These are phyloP conservation scores for Balanococcus diminutus DNA, from an alignment of 2,888 invertebrate species.

Conservation along the genomic window DNA sequence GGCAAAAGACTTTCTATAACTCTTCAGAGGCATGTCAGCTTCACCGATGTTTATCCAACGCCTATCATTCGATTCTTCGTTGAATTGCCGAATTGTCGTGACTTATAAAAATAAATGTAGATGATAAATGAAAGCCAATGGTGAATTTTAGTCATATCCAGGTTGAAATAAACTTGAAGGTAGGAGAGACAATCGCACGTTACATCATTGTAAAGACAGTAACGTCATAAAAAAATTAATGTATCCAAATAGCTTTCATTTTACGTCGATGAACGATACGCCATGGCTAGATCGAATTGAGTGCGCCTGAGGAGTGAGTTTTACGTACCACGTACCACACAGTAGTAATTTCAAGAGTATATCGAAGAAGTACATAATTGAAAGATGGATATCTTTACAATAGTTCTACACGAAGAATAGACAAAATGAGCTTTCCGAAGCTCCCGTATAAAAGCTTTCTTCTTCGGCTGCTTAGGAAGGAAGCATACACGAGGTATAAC, in stretches of 20 bases:
- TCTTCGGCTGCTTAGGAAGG: not conserved
- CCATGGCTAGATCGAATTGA: not conserved
- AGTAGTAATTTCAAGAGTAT: not conserved
- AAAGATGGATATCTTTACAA: not conserved
- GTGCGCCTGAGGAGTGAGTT: not conserved
- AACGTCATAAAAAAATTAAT: slow-evolving; percentile 6
- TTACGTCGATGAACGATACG: not conserved
- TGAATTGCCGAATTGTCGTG: slow-evolving; percentile 7
- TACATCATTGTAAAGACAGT: not conserved
- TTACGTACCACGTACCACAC: no score
- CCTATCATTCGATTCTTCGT: not conserved
- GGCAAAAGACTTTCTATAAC: slow-evolving; percentile 10
- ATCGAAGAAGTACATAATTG: not conserved
- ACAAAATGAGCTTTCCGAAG: not conserved
- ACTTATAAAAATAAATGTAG: not conserved
- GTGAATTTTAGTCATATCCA: not conserved
- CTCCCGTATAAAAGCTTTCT: not conserved
- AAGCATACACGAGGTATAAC: not conserved
- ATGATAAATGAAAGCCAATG: slow-evolving; percentile 35
- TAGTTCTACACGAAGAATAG: not conserved
- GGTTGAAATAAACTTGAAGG: not conserved
- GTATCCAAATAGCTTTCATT: slow-evolving; percentile 16
- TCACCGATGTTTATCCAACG: slow-evolving; percentile 15
- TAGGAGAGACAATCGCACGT: not conserved
- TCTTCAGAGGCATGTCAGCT: not conserved